A percentile compares a stretch with the other conserved stretches of the same genome.
Conservation (phyloP, 2,888 invertebrate genomes). For the Agrenia bidenticulata region DNA sequence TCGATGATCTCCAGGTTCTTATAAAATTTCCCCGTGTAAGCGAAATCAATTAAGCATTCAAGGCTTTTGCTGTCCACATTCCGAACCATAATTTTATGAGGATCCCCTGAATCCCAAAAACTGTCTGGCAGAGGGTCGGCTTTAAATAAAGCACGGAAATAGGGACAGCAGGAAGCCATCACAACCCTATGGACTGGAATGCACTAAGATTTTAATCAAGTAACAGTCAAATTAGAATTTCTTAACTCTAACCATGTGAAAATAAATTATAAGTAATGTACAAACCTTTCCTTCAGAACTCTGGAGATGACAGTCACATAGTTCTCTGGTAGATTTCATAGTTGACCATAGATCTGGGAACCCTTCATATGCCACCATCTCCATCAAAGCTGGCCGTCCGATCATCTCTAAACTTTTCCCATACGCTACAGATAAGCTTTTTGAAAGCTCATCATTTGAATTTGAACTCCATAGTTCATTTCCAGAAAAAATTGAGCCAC, state of each 20-base stretch:
- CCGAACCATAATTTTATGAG: conserved; percentile 64
- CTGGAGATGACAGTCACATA: not conserved
- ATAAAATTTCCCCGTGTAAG: conserved; percentile 69
- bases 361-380: not conserved
- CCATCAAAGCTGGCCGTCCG: not conserved
- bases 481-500: not conserved
- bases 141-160: conserved; percentile 71
- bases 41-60: conserved; percentile 70
- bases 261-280: no score
- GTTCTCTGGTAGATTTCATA: not conserved
- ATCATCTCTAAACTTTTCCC: not conserved
- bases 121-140: conserved; percentile 66
- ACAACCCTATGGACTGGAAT: conserved; percentile 69
- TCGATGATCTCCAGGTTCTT: conserved; percentile 70
- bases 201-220: conserved; percentile 21
- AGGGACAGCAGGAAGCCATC: conserved; percentile 71
- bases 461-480: not conserved
- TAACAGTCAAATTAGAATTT: not conserved
- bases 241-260: no score
- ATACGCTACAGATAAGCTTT: not conserved
- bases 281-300: conserved; percentile 1
- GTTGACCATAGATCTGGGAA: not conserved
- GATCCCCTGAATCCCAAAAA: conserved; percentile 58
- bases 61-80: conserved; percentile 59
- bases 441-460: not conserved